These are phyloP conservation scores for Mus caroli DNA, from an alignment of 2,797 vertebrate species.

Conservation along the genomic window DNA sequence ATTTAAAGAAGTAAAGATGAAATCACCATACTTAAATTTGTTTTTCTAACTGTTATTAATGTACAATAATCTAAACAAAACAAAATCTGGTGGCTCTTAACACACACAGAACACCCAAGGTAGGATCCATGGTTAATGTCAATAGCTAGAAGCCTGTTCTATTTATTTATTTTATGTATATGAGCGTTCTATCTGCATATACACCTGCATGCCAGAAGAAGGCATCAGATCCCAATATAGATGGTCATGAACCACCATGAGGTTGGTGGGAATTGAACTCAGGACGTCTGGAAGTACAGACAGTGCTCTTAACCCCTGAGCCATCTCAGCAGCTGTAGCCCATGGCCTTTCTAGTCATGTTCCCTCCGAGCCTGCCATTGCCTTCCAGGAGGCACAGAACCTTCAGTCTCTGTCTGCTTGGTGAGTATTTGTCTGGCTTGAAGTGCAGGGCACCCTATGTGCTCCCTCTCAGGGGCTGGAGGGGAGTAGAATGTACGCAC, in stretches of 20 bases:
- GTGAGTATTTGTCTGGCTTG: neutral
- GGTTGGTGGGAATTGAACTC: neutral
- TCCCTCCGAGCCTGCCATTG: neutral
- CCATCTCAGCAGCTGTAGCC: neutral
- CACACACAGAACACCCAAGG: neutral
- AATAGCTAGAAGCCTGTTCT: neutral
- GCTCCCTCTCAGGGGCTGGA: no score
- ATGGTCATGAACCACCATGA: neutral
- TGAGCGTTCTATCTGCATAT: neutral
- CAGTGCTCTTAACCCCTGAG: neutral
- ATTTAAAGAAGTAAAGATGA: slow-evolving; percentile 10
- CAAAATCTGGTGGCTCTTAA: neutral
- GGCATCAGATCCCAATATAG: neutral
- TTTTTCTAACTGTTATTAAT: neutral
- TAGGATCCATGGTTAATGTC: neutral
- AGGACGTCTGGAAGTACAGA: neutral
- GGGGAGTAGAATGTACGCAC: neutral
- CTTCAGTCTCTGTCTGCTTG: neutral
- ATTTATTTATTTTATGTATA: neutral
- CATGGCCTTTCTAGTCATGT: neutral
- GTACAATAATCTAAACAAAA: neutral
- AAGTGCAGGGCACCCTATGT: neutral
- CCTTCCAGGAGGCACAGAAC: neutral
- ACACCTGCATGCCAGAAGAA: neutral
- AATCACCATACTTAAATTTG: slow-evolving; percentile 40